These are phyloP conservation scores for Graphium colonna DNA, from an alignment of 2,888 invertebrate genomes.

Conservation along the genomic window DNA sequence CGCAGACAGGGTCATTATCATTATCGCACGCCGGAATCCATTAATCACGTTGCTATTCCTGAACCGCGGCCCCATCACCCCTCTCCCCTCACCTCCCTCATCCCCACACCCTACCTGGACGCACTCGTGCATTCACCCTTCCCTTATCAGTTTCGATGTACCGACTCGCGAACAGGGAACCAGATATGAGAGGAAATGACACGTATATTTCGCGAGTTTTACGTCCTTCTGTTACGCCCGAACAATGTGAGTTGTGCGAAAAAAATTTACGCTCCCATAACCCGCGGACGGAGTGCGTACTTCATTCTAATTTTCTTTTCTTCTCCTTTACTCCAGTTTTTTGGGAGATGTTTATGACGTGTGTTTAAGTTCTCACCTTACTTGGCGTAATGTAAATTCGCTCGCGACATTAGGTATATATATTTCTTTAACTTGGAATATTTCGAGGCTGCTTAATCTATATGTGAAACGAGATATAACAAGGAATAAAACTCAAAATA, in stretches of 20 bases:
- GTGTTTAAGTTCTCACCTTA: slow-evolving; percentile 19
- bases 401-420: slow-evolving; percentile 3
- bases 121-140: slow-evolving; percentile 76
- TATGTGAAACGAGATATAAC: neutral
- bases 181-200: slow-evolving; percentile 51
- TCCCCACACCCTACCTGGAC: slow-evolving; percentile 56
- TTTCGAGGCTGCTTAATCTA: neutral
- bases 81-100: slow-evolving; percentile 22
- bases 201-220: slow-evolving; percentile 40
- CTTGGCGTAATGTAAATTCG: slow-evolving; percentile 7
- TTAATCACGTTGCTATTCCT: slow-evolving; percentile 76
- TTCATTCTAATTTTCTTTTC: slow-evolving; percentile 20
- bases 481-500: neutral
- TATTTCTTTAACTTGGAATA: neutral
- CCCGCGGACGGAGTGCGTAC: slow-evolving; percentile 5
- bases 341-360: slow-evolving; percentile 13
- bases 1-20: slow-evolving; percentile 72
- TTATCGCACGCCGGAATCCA: slow-evolving; percentile 69
- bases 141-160: slow-evolving; percentile 72
- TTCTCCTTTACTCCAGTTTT: slow-evolving; percentile 6
- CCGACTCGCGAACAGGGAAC: slow-evolving; percentile 57
- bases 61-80: slow-evolving; percentile 48
- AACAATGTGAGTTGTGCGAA: slow-evolving; percentile 20
- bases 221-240: slow-evolving; percentile 19
- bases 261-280: slow-evolving; percentile 17